These are phyloP conservation scores for Pedetes capensis DNA, from an alignment of 2,113 vertebrate genomes.

Conservation along the genomic window DNA sequence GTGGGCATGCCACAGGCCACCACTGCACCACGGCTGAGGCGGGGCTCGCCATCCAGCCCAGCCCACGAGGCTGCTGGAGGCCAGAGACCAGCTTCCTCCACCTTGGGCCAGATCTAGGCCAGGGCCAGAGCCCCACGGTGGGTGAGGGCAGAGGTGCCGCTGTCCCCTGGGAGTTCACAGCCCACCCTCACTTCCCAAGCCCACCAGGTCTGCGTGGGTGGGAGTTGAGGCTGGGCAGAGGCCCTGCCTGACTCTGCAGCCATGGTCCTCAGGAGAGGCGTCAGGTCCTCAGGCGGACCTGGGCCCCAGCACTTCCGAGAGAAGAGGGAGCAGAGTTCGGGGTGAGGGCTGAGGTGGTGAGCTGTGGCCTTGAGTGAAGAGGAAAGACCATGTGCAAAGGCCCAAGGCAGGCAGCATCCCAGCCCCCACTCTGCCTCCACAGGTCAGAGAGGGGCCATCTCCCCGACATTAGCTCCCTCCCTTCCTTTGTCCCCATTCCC, in stretches of 20 bases:
- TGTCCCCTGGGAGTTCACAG: not conserved
- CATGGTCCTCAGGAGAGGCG: not conserved
- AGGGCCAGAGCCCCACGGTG: not conserved
- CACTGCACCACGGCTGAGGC: too few species aligned
- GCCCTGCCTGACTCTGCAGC: not conserved
- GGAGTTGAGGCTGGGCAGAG: not conserved
- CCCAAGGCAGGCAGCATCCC: too few species aligned
- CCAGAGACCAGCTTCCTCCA: not conserved
- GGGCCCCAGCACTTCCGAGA: not conserved
- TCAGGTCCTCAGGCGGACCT: not conserved
- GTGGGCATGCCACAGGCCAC: not conserved
- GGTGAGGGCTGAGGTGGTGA: not conserved
- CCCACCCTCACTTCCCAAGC: too few species aligned
- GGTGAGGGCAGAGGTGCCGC: not conserved
- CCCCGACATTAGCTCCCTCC: not conserved
- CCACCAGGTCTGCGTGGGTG: rapidly evolving
- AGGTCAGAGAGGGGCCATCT: not conserved
- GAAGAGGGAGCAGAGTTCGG: not conserved
- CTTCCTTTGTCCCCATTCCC: rapidly evolving
- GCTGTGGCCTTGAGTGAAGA: too few species aligned
- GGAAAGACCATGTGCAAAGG: not conserved
- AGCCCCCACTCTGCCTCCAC: too few species aligned
- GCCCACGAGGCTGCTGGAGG: rapidly evolving
- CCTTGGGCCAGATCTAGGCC: not conserved
- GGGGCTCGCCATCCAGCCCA: rapidly evolving